These are phyloP conservation scores for Agrochola lota DNA, from an alignment of 2,888 invertebrate genomes.

Conservation along the genomic window DNA sequence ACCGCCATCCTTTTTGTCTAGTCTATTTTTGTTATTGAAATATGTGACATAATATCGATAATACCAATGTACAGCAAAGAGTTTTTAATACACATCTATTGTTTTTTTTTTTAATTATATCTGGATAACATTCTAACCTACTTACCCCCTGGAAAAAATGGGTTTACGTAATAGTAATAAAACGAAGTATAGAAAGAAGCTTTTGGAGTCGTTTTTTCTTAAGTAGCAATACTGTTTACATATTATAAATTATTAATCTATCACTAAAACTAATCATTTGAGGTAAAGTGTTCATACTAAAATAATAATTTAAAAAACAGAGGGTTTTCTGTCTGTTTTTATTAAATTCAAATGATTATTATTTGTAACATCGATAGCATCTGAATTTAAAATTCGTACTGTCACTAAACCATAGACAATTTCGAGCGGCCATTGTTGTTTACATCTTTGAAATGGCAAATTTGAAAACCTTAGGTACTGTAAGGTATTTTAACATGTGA, in stretches of 20 bases:
- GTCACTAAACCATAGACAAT: neutral
- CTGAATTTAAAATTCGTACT: neutral
- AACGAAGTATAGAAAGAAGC: neutral
- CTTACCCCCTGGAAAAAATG: no score
- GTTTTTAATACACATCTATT: no score
- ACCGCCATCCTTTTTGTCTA: no score
- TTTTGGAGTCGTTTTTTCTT: neutral
- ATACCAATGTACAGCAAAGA: no score
- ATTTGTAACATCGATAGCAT: neutral
- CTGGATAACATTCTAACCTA: no score
- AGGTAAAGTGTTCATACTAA: neutral
- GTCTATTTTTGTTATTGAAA: no score
- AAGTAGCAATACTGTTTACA: neutral
- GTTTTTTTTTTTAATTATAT: no score
- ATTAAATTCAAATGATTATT: neutral
- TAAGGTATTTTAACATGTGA: constrained; percentile 2
- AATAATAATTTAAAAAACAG: neutral
- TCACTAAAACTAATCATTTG: neutral
- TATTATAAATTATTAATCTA: neutral
- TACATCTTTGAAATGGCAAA: neutral
- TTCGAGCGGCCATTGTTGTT: neutral
- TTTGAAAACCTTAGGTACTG: neutral
- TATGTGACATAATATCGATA: no score
- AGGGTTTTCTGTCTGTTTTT: neutral
- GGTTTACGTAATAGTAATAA: neutral